These are phyloP conservation scores for Ennomos fuscantarius DNA, from an alignment of 2,888 invertebrate species.

Conservation along the genomic window DNA sequence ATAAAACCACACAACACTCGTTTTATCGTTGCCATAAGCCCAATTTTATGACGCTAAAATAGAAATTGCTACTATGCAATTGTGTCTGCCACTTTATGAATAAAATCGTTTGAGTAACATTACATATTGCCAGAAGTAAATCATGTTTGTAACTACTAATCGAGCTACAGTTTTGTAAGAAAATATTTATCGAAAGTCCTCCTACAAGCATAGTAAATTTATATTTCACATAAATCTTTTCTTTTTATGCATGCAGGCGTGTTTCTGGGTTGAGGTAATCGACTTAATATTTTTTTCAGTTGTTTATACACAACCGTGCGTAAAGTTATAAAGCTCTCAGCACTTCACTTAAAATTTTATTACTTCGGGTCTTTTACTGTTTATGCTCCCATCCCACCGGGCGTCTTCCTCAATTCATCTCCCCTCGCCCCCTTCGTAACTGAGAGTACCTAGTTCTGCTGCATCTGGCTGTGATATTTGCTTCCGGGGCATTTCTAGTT, in stretches of 20 bases:
- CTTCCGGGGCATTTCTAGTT: conserved; percentile 25
- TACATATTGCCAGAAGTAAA: conserved; percentile 13
- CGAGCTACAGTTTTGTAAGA: conserved; percentile 15
- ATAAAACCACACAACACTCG: conserved; percentile 5
- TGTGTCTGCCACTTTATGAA: neutral
- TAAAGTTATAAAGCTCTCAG: conserved; percentile 29
- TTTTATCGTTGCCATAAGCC: too few relatives aligned
- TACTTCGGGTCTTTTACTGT: conserved; percentile 30
- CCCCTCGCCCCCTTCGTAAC: conserved; percentile 43
- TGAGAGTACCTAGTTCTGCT: conserved; percentile 42
- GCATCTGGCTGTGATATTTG: conserved; percentile 56
- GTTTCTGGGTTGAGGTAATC: conserved; percentile 31
- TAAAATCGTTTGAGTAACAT: conserved; percentile 11
- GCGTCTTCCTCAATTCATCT: conserved; percentile 29
- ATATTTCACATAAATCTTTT: conserved; percentile 15
- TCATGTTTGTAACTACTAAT: conserved; percentile 18
- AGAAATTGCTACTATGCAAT: neutral
- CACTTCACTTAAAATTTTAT: conserved; percentile 35
- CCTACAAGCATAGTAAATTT: too few relatives aligned
- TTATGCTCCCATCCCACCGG: conserved; percentile 28
- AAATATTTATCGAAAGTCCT: conserved; percentile 13
- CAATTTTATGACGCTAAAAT: too few relatives aligned
- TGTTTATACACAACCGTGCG: conserved; percentile 26
- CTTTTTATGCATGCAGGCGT: conserved; percentile 22
- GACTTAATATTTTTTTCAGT: conserved; percentile 25